These are phyloP conservation scores for Pomatostomus ruficeps DNA, from an alignment of 2,113 vertebrate species.

Conservation along the genomic window DNA sequence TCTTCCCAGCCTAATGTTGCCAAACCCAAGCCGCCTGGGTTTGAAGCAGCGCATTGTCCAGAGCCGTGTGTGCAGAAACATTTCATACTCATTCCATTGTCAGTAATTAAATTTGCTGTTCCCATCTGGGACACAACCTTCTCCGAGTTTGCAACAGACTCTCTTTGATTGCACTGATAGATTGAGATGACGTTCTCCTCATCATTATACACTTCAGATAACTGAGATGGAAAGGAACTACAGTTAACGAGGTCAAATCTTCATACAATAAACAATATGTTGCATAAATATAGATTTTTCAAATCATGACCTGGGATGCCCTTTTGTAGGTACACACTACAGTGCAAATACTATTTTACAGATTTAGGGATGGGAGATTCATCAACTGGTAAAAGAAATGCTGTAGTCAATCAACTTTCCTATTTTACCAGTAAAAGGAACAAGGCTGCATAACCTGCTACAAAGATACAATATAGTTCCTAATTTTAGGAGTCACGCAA, in stretches of 20 bases:
- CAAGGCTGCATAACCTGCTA: not conserved
- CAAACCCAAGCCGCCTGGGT: not conserved
- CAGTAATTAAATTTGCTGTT: constrained; percentile 41
- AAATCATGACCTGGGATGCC: not conserved
- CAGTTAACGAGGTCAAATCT: not conserved
- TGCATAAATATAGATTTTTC: not conserved
- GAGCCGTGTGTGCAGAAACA: not conserved
- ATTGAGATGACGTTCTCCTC: not conserved
- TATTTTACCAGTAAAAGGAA: not conserved
- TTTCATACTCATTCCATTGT: not conserved
- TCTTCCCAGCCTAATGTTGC: not conserved
- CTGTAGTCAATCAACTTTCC: not conserved
- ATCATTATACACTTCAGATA: not conserved
- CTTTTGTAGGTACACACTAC: not conserved
- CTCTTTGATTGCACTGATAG: not conserved
- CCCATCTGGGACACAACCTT: constrained; percentile 1
- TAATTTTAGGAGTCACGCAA: not conserved
- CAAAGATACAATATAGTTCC: not conserved
- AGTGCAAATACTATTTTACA: not conserved
- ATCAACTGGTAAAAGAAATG: not conserved
- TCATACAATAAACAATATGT: not conserved
- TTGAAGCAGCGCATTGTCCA: not conserved
- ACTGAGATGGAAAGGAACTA: not conserved
- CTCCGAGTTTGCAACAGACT: not conserved
- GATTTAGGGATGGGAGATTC: not conserved